Base-by-base conservation (phyloP, 2,888 invertebrate genomes). In the Torymus tubicola region DNA sequence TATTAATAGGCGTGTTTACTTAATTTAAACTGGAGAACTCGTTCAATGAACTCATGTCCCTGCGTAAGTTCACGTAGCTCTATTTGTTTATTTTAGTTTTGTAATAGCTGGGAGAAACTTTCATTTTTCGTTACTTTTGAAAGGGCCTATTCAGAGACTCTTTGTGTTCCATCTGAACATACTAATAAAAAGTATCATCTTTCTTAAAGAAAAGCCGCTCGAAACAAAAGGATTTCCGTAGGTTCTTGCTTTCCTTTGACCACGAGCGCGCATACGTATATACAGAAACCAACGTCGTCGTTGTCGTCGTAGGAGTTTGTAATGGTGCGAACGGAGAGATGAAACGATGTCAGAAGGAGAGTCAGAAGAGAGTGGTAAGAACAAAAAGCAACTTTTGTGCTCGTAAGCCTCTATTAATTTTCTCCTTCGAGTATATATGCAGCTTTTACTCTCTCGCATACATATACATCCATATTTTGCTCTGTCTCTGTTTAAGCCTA, bases 321-420 rank as follows among this genome's bases (percentile, higher is more conserved):
- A 74, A 74, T 65, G 64, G 65, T 14, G 57, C 24, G 12, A 18
- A 21, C 16, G 31, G 12, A 16, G 13, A 11, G 18, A 18, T 13
- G 16, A 67, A 67, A 60, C 21, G 24, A n/a, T 31, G 75, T 75
- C 52, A 60, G 52, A 65, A 68, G 52, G 60, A 60, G 11, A 2
- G 16, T 12, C 10, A 69, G 42, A 61, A 60, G 61, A 21, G 12
- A 5, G 50, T 4, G 14, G 21, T 12, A 67, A 52, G 60, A 60
- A 61, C 16, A 61, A 31, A 69, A 61, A 58, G 70, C 63, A 77
- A 71, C 70, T 71, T 78, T 18, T 67, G 31, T 53, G 57, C 52
- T 52, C 57, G 69, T 76, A 70, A 76, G 78, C 78, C 31, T 57
- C 72, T 78, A 72, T 78, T 78, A 72, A 78, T 78, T 71, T 67